Base-by-base conservation (phyloP, 2,888 invertebrate genomes). In the Cecidostiba fungosa region DNA sequence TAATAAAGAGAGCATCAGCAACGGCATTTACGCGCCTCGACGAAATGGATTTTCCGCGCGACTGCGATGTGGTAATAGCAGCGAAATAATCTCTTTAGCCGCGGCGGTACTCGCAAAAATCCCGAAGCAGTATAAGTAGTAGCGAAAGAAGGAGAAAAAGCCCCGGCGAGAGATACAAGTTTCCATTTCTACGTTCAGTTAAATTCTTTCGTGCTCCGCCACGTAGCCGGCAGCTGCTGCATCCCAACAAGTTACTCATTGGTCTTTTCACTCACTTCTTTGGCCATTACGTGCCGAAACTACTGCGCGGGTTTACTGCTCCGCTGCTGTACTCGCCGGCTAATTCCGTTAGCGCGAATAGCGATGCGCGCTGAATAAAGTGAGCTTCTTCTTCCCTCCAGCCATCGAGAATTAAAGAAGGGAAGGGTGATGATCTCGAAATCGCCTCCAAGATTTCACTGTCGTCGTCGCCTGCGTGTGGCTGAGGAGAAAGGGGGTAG, bases 211-310 rank as follows among this genome's bases (percentile, higher is more conserved):
- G 74, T 76, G 85, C 59, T 77, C 62, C 50, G 47, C 54, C 70
- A 83, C 83, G 83, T 80, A 83, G 76, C 62, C 47, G 43, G 83
- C 54, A 8, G 54, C 54, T n/a, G 54, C 54, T 59, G 54, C 80
- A 86, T 86, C 62, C 66, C 83, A 80, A 86, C 39, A 82, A 86
- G 78, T 86, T 86, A 86, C 84, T 84, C 86, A 84, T 84, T 79
- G 86, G 86, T 85, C 85, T 82, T 86, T 82, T 86, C 82, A 85
- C 86, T 86, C 84, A 72, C 69, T 84, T 85, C 82, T 78, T 86
- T 62, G 72, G 70, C 77, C 66, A 84, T 86, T 86, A 86, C 86
- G 86, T 85, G 86, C 86, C 72, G 85, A 85, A 86, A 86, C 82
- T 86, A 79, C 86, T 77, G 82, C 69, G 76, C 72, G 83, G 72